Evolutionary conservation across 2,113 vertebrate genomes (phyloP).

Genomic region (Gulo gulo): DNA sequence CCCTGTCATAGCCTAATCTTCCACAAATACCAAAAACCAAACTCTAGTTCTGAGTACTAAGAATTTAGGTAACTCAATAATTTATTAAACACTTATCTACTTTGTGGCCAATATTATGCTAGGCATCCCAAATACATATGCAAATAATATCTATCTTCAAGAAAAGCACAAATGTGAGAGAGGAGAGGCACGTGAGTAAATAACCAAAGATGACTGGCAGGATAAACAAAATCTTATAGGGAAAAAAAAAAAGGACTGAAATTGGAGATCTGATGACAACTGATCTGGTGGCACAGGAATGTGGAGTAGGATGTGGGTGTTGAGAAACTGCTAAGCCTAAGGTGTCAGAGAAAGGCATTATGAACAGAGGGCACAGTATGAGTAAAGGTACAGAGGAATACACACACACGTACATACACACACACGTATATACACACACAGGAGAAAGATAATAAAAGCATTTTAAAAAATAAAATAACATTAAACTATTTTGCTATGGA

Average conservation of each 20-base stretch:
- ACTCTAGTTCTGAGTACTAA: neutral
- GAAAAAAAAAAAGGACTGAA: neutral
- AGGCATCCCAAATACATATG: neutral
- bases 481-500: neutral
- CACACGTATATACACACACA: neutral
- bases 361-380: neutral
- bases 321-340: neutral
- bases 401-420: neutral
- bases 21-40: neutral
- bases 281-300: neutral
- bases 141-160: neutral
- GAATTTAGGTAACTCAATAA: neutral
- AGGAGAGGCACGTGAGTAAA: neutral
- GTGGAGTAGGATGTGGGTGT: neutral
- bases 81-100: neutral
- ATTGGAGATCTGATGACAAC: neutral
- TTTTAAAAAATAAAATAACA: neutral
- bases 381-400: neutral
- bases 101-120: neutral
- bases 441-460: neutral
- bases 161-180: neutral
- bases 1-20: neutral
- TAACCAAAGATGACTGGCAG: neutral
- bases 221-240: neutral
- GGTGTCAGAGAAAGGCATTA: neutral